Evolutionary conservation across 2,888 invertebrate genomes (phyloP).

Genomic region (Lymantria monacha): DNA sequence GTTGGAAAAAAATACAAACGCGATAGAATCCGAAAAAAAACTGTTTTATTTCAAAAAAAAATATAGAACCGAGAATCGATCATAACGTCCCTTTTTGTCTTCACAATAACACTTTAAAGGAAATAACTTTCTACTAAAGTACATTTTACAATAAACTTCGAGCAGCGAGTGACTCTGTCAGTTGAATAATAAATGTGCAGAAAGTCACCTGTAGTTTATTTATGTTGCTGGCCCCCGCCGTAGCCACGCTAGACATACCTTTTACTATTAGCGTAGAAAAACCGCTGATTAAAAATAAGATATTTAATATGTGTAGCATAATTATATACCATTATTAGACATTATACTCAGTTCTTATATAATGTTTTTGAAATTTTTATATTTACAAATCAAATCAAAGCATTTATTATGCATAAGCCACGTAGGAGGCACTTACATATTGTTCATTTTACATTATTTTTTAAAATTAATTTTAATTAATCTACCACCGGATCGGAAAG

Average conservation of each 20-base stretch:
- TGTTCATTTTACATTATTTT: no score
- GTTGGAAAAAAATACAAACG: no score
- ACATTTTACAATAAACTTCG: conserved; percentile 55
- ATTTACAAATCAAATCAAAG: no score
- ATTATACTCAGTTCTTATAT: no score
- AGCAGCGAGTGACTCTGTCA: conserved; percentile 64
- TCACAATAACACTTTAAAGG: conserved; percentile 58
- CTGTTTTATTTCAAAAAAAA: not conserved
- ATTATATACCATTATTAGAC: no score
- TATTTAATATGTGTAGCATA: not conserved
- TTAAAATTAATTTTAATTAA: no score
- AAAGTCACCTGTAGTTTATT: conserved; percentile 51
- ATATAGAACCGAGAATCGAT: conserved; percentile 33
- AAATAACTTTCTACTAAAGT: conserved; percentile 49
- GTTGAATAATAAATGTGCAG: conserved; percentile 68
- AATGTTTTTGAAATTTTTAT: no score
- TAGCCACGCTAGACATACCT: conserved; percentile 10
- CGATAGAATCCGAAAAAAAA: not conserved
- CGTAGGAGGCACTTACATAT: no score
- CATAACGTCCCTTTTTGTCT: conserved; percentile 36
- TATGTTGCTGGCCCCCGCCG: conserved; percentile 37
- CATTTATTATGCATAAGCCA: no score
- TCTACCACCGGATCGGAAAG: no score
- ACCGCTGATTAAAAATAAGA: not conserved
- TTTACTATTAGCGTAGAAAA: no score